Percentiles rank a stretch among this genome's conserved stretches.
phyloP scores from a whole-genome alignment of 1,140 invertebrate species.

The Delia radicum region DNA sequence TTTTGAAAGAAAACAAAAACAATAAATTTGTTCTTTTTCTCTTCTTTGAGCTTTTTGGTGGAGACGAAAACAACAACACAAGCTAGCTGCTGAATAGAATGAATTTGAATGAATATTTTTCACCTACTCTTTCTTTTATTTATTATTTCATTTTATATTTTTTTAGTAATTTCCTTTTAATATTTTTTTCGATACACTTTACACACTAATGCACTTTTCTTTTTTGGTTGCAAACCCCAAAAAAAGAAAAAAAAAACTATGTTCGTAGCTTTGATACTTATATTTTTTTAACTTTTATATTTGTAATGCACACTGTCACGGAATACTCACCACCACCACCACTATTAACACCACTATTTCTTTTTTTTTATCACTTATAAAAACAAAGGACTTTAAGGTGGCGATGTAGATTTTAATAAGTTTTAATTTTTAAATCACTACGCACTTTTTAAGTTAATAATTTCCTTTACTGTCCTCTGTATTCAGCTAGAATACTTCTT shows the following conservation, averaged over 20 bases:
- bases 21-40: not conserved
- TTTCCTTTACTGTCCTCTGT: not conserved
- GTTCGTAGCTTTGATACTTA: not conserved
- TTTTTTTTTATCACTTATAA: not conserved
- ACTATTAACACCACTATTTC: not conserved
- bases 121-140: not conserved
- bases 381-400: not conserved
- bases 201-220: slow-evolving; percentile 3
- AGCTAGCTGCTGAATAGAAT: not conserved
- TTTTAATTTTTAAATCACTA: not conserved
- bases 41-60: not conserved
- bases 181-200: not conserved
- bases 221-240: not conserved
- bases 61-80: not conserved
- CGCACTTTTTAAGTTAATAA: not conserved
- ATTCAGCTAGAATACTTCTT: not conserved
- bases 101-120: not conserved
- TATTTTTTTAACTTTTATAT: not conserved
- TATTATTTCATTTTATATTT: not conserved
- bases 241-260: not conserved
- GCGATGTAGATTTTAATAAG: not conserved
- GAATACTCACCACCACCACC: not conserved
- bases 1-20: not conserved
- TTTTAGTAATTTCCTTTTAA: not conserved
- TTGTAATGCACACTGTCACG: not conserved